Evolutionary conservation across 2,113 vertebrate species (phyloP).

Genomic region (Lepisosteus osseus): DNA sequence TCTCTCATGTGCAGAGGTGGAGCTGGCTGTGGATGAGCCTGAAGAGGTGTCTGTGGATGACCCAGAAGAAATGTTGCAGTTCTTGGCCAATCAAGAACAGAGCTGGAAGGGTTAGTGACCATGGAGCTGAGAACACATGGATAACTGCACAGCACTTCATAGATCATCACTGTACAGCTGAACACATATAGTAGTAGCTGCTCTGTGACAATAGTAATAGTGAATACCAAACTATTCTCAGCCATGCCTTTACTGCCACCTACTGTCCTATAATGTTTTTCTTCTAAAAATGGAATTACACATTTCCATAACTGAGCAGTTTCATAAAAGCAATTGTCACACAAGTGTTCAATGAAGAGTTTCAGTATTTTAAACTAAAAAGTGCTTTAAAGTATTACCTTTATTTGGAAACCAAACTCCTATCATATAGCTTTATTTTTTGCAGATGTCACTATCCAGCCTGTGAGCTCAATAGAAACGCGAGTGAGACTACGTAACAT

Average conservation of each 20-base stretch:
- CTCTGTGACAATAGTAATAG: not conserved
- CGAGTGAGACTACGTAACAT: conserved; percentile 44
- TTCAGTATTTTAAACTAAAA: too few relatives aligned
- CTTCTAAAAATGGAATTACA: too few relatives aligned
- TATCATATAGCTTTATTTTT: conserved; percentile 11
- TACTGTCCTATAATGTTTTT: not conserved
- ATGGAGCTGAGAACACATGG: not conserved
- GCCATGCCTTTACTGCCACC: not conserved
- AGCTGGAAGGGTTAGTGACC: conserved; percentile 58
- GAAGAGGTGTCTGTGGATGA: conserved; percentile 64
- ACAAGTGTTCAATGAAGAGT: too few relatives aligned
- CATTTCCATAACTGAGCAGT: too few relatives aligned
- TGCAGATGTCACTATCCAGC: conserved; percentile 49
- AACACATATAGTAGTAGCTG: too few relatives aligned
- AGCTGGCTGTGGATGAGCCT: conserved; percentile 57
- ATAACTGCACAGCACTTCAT: not conserved
- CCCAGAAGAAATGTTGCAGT: conserved; percentile 61
- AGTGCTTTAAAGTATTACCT: too few relatives aligned
- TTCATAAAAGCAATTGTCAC: too few relatives aligned
- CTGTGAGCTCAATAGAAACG: conserved; percentile 36
- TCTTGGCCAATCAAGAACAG: conserved; percentile 53
- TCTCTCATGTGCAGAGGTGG: conserved; percentile 46
- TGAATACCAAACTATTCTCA: not conserved
- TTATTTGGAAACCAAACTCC: too few relatives aligned
- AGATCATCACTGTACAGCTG: not conserved